A percentile compares a stretch with the other conserved stretches of the same genome.
phyloP scores from a whole-genome alignment of 2,797 vertebrate species.

The Rhabdomys pumilio region DNA sequence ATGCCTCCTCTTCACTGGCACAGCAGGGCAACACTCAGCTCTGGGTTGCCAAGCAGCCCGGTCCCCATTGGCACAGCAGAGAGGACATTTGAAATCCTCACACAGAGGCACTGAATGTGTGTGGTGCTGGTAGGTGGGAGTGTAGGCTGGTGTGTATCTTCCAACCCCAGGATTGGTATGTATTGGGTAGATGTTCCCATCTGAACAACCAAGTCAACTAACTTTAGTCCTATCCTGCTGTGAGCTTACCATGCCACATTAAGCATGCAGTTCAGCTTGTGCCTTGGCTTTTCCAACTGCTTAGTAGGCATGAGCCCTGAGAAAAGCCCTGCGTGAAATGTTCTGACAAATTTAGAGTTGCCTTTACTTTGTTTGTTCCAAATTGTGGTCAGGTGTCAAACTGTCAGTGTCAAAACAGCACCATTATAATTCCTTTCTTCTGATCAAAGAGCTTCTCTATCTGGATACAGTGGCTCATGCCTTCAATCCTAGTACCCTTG shows the following conservation, averaged over 20 bases:
- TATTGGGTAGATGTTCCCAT: neutral
- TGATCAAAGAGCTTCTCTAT: neutral
- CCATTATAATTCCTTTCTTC: neutral
- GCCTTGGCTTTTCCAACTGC: neutral
- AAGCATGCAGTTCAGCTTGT: neutral
- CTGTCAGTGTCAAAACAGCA: neutral
- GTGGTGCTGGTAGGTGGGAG: neutral
- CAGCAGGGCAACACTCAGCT: neutral
- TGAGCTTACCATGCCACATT: neutral
- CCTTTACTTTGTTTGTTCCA: conserved; percentile 16
- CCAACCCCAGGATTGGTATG: neutral
- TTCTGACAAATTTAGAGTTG: neutral
- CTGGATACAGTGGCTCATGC: neutral
- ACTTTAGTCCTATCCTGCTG: neutral
- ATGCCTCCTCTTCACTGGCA: neutral
- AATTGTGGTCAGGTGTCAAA: neutral
- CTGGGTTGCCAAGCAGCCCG: neutral
- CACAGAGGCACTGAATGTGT: neutral
- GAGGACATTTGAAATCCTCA: neutral
- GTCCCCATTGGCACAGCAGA: neutral
- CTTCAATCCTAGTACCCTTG: neutral
- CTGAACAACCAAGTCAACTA: neutral
- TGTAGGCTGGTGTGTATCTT: neutral
- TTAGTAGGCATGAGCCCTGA: neutral
- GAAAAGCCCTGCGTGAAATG: neutral